Base-by-base conservation (phyloP, 2,797 vertebrate genomes). In the Gymnopithys bicolor region DNA sequence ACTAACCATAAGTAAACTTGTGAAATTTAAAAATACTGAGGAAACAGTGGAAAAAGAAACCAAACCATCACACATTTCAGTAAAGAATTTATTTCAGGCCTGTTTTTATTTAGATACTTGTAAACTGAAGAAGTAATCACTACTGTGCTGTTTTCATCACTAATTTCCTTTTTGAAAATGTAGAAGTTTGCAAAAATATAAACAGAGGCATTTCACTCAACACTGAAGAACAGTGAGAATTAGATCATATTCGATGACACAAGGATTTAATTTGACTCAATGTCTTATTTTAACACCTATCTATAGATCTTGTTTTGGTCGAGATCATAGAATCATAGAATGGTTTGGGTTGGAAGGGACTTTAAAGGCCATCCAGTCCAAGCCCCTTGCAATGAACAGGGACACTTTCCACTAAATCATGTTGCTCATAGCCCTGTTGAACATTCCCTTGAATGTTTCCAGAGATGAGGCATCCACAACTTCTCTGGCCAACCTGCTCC, bases 361-460 rank as follows among this genome's bases (percentile, higher is more conserved):
- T 35, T 69, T 46, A 46, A 45, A 64, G 30, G 5, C 23, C 11
- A 24, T 59, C 23, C 53, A 22, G 32, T 49, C 21, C 30, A 56
- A 71, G 6, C 3, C 4, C 13, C 15, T 19, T 52, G 18, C 32
- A 32, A 13, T 4, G 4, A 33, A 13, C 11, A 49, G 28, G 24
- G 11, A 69, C 19, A 37, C 5, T 23, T 80, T 56, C 27, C 19
- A n/a, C 16, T 18, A 21, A 13, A 23, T 52, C 43, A 62, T 9
- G 7, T 33, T 71, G 33, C n/a, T 71, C 32, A 63, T 7, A 60
- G 35, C 22, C 11, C 14, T 0, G 0, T 56, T 49, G 17, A 51
- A 5, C 10, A 28, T 14, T 48, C 5, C 14, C 22, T 66, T 66
- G 64, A 62, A 41, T 60, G 4, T 51, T 77, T 71, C 48, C 48